Conservation (phyloP, 1,140 invertebrate genomes). For the Diuraphis noxia region DNA sequence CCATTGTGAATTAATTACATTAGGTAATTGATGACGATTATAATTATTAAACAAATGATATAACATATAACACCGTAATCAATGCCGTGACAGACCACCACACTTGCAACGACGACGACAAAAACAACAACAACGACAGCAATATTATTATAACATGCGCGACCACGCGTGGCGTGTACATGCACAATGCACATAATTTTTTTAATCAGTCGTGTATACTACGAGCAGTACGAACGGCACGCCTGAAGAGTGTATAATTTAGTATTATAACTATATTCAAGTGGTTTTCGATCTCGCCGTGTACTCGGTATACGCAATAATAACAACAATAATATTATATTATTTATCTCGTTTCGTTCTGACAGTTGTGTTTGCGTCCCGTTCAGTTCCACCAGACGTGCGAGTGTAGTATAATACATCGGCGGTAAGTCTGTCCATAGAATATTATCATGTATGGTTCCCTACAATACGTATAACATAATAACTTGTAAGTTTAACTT, state of each 20-base stretch:
- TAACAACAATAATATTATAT: neutral
- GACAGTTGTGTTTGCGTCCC: neutral
- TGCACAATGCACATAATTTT: no score
- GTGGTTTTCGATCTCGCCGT: neutral
- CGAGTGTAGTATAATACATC: neutral
- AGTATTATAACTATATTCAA: neutral
- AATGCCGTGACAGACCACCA: neutral
- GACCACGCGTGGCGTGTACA: neutral
- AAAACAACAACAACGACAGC: neutral
- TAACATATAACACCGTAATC: neutral
- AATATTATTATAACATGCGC: neutral
- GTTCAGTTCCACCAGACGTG: neutral
- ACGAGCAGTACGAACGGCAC: neutral
- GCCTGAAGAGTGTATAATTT: neutral
- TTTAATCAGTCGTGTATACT: neutral
- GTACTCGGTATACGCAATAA: neutral
- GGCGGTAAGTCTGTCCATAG: neutral
- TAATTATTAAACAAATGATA: neutral
- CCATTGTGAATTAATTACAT: neutral
- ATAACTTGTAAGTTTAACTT: neutral
- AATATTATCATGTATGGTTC: neutral
- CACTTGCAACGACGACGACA: neutral
- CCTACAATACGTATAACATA: no score
- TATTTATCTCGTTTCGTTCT: neutral
- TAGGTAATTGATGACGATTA: neutral